Conservation (phyloP, 2,113 vertebrate genomes). For the Peromyscus leucopus region DNA sequence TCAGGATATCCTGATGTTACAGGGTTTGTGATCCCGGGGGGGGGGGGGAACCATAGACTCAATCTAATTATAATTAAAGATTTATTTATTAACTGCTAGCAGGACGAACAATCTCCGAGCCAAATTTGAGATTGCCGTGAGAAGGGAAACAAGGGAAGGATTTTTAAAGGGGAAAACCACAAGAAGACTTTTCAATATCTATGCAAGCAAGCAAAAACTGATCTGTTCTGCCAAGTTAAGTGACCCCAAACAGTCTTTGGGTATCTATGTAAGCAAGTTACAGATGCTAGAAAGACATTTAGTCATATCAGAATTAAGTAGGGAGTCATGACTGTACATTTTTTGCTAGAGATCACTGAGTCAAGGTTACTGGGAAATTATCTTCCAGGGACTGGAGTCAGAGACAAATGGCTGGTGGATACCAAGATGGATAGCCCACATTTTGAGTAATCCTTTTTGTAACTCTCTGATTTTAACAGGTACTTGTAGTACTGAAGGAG, state of each 20-base stretch:
- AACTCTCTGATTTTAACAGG: not conserved
- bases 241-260: not conserved
- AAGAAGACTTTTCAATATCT: not conserved
- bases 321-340: not conserved
- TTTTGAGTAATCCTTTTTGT: not conserved
- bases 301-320: not conserved
- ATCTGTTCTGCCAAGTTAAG: not conserved
- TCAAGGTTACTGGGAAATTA: not conserved
- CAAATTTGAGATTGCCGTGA: not conserved
- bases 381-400: not conserved
- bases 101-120: not conserved
- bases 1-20: not conserved
- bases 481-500: not conserved
- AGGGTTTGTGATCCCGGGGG: not conserved
- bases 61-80: not conserved
- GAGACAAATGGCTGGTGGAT: not conserved
- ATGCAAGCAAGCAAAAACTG: not conserved
- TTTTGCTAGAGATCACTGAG: not conserved
- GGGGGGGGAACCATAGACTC: not conserved
- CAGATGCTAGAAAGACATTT: not conserved
- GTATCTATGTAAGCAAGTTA: not conserved
- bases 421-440: not conserved
- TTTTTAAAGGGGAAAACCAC: not conserved
- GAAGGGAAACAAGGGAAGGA: not conserved
- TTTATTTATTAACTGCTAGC: not conserved